phyloP scores from a whole-genome alignment of 2,888 invertebrate species.

The Pseudoips prasinana region DNA sequence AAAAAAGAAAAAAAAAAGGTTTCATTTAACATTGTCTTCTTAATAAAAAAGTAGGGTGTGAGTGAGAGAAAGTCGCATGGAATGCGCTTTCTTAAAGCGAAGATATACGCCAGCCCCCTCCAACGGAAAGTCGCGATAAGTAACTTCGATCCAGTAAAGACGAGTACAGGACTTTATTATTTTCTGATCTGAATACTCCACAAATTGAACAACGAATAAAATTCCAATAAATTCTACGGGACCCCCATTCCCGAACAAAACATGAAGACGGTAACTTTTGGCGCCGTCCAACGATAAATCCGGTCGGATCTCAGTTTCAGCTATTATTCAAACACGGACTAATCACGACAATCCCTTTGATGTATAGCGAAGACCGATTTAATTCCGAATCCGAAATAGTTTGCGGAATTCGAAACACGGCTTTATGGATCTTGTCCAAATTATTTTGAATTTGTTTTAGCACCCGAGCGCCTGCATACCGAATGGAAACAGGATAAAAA shows the following conservation, averaged over 20 bases:
- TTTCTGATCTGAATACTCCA: slow-evolving; percentile 1
- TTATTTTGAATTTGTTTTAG: slow-evolving; percentile 13
- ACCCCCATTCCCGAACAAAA: not conserved
- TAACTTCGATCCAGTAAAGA: too few species aligned
- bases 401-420: slow-evolving; percentile 22
- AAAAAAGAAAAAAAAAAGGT: too few species aligned
- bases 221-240: too few species aligned
- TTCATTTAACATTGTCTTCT: too few species aligned
- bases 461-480: slow-evolving; percentile 11
- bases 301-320: slow-evolving; percentile 5
- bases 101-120: too few species aligned
- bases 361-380: slow-evolving; percentile 23
- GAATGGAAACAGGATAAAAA: slow-evolving; percentile 1
- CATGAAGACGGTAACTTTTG: slow-evolving; percentile 4
- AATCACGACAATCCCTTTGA: slow-evolving; percentile 34
- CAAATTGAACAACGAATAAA: too few species aligned
- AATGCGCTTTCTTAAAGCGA: too few species aligned
- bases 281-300: slow-evolving; percentile 22
- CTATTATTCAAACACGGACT: slow-evolving; percentile 28
- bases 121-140: too few species aligned
- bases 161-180: too few species aligned
- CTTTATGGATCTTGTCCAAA: slow-evolving; percentile 13
- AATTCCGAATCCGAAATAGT: slow-evolving; percentile 24
- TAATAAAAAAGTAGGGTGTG: too few species aligned
- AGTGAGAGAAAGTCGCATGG: too few species aligned